phyloP scores from a whole-genome alignment of 1,140 invertebrate genomes.

The Drosophila sechellia region DNA sequence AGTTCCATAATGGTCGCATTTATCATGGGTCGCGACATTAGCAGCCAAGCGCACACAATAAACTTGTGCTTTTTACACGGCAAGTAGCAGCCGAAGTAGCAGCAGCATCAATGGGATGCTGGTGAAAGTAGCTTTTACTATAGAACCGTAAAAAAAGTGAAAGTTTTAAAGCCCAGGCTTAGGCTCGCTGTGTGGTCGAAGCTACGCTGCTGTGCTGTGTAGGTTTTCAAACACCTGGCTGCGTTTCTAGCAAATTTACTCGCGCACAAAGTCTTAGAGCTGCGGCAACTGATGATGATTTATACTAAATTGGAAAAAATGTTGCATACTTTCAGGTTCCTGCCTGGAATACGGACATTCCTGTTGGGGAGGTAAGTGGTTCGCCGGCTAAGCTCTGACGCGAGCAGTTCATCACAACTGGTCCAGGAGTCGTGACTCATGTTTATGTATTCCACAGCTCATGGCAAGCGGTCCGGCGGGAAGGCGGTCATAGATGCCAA shows the following conservation, averaged over 20 bases:
- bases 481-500: conserved; percentile 44
- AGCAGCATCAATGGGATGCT: conserved; percentile 4
- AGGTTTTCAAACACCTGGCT: neutral
- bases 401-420: conserved; percentile 7
- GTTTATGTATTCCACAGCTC: conserved; percentile 46
- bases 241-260: conserved; percentile 50
- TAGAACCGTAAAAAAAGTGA: neutral
- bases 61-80: conserved; percentile 15
- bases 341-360: conserved; percentile 83
- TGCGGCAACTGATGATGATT: conserved; percentile 53
- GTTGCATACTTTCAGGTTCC: conserved; percentile 68
- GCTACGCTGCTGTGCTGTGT: neutral
- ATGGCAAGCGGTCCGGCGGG: conserved; percentile 74
- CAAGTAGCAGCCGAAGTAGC: conserved; percentile 11
- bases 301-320: conserved; percentile 55
- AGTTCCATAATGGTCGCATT: conserved; percentile 65
- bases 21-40: conserved; percentile 61
- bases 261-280: conserved; percentile 17
- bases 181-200: conserved; percentile 7
- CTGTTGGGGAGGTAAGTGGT: conserved; percentile 80
- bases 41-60: conserved; percentile 40
- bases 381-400: neutral
- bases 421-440: neutral
- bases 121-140: neutral
- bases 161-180: conserved; percentile 26